Conservation (phyloP, 2,113 vertebrate genomes). For the Camelus bactrianus region DNA sequence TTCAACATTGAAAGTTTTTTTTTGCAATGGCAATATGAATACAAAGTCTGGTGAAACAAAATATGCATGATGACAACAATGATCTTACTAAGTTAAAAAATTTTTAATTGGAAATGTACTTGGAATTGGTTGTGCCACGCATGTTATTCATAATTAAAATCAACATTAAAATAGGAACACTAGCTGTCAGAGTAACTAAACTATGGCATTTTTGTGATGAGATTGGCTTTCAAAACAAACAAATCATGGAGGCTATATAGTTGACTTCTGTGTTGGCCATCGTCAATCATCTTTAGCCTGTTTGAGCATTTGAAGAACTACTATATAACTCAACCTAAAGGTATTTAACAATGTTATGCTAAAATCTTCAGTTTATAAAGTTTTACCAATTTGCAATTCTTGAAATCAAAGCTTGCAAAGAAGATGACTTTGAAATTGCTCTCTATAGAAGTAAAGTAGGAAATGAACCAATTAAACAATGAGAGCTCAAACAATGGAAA, state of each 20-base stretch:
- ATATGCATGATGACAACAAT: not conserved
- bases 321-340: not conserved
- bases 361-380: not conserved
- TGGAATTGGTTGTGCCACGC: not conserved
- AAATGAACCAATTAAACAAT: not conserved
- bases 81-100: not conserved
- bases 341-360: not conserved
- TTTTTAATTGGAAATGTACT: not conserved
- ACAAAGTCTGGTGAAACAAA: not conserved
- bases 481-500: not conserved
- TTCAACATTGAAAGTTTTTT: not conserved
- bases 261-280: not conserved
- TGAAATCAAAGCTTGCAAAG: not conserved
- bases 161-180: not conserved
- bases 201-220: not conserved
- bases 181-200: not conserved
- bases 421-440: not conserved
- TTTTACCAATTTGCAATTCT: not conserved
- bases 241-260: not conserved
- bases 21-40: not conserved
- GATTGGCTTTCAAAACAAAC: not conserved
- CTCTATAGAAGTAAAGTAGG: not conserved
- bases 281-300: not conserved
- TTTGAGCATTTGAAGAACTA: not conserved
- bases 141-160: not conserved